These are phyloP conservation scores for Protomyctophum bolini DNA, from an alignment of 2,113 vertebrate genomes.

Conservation along the genomic window DNA sequence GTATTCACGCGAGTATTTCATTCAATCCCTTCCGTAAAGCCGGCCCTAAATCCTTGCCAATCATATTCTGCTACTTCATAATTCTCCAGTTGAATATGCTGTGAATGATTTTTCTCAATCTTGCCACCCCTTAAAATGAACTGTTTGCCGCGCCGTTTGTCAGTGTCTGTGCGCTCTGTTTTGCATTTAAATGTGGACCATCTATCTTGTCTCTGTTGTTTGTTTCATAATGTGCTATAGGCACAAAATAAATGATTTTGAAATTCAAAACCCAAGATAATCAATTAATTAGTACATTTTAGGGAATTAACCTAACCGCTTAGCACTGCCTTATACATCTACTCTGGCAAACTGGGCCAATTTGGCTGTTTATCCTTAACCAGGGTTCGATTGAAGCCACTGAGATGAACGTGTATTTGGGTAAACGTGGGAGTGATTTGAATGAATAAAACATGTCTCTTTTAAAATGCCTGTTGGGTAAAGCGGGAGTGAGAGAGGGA, in stretches of 20 bases:
- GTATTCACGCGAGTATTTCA: slow-evolving; percentile 75
- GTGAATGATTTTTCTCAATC: slow-evolving; percentile 53
- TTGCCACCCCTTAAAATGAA: slow-evolving; percentile 39
- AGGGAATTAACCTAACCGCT: slow-evolving; percentile 13
- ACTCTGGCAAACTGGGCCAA: slow-evolving; percentile 34
- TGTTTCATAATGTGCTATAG: neutral
- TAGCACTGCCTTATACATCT: neutral
- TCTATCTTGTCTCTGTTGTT: neutral
- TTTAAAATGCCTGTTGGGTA: slow-evolving; percentile 57
- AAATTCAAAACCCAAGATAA: slow-evolving; percentile 36
- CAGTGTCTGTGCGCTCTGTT: slow-evolving; percentile 26
- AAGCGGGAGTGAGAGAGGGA: slow-evolving; percentile 15
- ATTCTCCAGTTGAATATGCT: slow-evolving; percentile 68
- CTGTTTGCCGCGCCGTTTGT: slow-evolving; percentile 27
- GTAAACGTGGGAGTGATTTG: slow-evolving; percentile 64
- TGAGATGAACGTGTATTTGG: slow-evolving; percentile 58
- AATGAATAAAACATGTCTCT: slow-evolving; percentile 73
- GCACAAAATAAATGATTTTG: slow-evolving; percentile 23
- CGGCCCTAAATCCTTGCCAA: slow-evolving; percentile 71
- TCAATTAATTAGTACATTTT: slow-evolving; percentile 57
- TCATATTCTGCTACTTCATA: slow-evolving; percentile 76
- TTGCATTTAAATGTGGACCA: slow-evolving; percentile 33
- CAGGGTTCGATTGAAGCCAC: slow-evolving; percentile 59
- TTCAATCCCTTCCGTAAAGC: slow-evolving; percentile 73
- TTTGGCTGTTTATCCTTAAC: slow-evolving; percentile 53